Conservation (phyloP, 2,888 invertebrate species). For the Campopleginae sp. region DNA sequence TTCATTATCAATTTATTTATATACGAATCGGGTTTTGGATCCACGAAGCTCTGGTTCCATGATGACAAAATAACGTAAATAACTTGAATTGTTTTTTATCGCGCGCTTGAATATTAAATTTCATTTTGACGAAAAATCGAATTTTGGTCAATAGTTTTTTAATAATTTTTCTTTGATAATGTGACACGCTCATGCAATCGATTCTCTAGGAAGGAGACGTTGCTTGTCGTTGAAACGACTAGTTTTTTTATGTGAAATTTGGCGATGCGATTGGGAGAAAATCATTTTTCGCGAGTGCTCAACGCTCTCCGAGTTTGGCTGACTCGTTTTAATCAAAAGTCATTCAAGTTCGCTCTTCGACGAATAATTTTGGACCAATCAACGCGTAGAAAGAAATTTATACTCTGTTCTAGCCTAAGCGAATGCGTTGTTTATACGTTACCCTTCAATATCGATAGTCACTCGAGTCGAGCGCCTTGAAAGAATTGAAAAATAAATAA, state of each 20-base stretch:
- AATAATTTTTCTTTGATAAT: not conserved
- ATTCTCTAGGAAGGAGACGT: not conserved
- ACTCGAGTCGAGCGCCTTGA: not conserved
- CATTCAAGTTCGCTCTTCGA: not conserved
- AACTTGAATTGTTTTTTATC: not conserved
- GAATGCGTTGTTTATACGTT: conserved; percentile 25
- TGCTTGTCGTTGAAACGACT: not conserved
- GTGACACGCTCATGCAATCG: not conserved
- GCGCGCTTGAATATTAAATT: not conserved
- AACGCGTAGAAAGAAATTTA: not conserved
- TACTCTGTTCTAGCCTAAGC: not conserved
- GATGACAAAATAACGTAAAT: not conserved
- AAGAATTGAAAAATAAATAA: conserved; percentile 34
- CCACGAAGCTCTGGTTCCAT: not conserved
- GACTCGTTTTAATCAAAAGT: not conserved
- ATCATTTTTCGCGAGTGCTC: not conserved
- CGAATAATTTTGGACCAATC: not conserved
- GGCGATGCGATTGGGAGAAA: not conserved
- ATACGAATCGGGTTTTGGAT: not conserved
- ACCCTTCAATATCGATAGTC: not conserved
- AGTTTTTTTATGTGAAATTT: not conserved
- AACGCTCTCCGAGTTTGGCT: not conserved
- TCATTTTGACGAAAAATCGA: not conserved
- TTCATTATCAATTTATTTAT: not conserved
- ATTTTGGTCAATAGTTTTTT: not conserved